Percentiles rank a stretch among this genome's conserved stretches.
phyloP scores from a whole-genome alignment of 2,113 vertebrate species.

The Leptobrachium leishanense region DNA sequence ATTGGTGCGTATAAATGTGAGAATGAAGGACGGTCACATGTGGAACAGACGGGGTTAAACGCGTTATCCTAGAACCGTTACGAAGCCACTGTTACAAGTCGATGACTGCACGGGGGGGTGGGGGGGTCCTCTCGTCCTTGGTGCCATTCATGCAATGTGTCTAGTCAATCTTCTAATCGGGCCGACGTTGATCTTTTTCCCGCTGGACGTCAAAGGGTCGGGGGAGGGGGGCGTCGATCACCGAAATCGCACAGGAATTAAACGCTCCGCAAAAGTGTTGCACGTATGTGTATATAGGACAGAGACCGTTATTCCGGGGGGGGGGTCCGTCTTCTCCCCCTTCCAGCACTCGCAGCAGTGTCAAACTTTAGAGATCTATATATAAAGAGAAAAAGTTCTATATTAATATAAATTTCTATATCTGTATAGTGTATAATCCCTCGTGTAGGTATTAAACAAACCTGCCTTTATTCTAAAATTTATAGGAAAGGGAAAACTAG shows the following conservation, averaged over 20 bases:
- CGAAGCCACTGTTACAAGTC: neutral
- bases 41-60: neutral
- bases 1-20: slow-evolving; percentile 12
- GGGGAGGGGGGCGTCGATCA: slow-evolving; percentile 11
- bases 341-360: slow-evolving; percentile 20
- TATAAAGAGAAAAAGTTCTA: slow-evolving; percentile 34
- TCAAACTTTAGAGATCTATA: slow-evolving; percentile 32
- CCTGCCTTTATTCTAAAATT: neutral
- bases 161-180: slow-evolving; percentile 11
- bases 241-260: slow-evolving; percentile 13
- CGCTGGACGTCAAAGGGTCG: slow-evolving; percentile 5
- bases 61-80: neutral
- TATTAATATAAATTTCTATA: slow-evolving; percentile 43
- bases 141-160: slow-evolving; percentile 21
- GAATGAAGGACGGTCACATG: neutral
- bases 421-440: slow-evolving; percentile 31
- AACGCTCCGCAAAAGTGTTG: slow-evolving; percentile 10
- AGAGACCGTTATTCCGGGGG: neutral
- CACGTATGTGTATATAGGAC: slow-evolving; percentile 25
- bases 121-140: neutral
- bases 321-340: neutral
- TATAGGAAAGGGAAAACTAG: neutral
- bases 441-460: slow-evolving; percentile 15
- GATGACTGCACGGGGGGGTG: neutral
- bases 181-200: neutral